These are phyloP conservation scores for Tortrix viridana DNA, from an alignment of 2,888 invertebrate genomes.

Conservation along the genomic window DNA sequence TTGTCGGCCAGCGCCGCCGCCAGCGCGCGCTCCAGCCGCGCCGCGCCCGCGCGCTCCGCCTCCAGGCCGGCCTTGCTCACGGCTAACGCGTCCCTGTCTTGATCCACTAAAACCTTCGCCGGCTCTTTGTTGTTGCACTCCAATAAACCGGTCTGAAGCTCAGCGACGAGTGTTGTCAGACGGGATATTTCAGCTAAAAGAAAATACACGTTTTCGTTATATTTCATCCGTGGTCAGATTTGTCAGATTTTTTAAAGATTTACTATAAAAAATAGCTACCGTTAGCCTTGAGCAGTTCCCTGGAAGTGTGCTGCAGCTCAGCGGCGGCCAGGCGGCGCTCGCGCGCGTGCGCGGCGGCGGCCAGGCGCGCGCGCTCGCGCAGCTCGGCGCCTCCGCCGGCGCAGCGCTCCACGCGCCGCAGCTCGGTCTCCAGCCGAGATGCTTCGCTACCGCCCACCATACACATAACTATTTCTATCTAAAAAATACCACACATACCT, in stretches of 20 bases:
- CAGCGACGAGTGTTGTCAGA: constrained; percentile 57
- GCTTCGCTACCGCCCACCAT: constrained; percentile 55
- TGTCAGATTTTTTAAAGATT: too few species aligned
- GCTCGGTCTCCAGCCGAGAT: constrained; percentile 62
- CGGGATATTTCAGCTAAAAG: constrained; percentile 67
- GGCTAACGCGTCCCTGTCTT: constrained; percentile 53
- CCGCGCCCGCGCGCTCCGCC: constrained; percentile 64
- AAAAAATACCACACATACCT: too few species aligned
- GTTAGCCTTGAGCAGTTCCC: constrained; percentile 65
- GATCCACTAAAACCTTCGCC: constrained; percentile 42
- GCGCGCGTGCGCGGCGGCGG: constrained; percentile 73
- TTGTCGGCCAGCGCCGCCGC: constrained; percentile 70
- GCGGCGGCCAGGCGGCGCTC: constrained; percentile 67
- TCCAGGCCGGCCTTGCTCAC: constrained; percentile 65
- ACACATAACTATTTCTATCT: too few species aligned
- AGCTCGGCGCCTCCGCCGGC: constrained; percentile 69
- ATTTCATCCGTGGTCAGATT: too few species aligned
- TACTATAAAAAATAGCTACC: too few species aligned
- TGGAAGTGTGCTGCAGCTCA: constrained; percentile 62
- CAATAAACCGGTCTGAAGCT: constrained; percentile 56
- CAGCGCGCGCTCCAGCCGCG: constrained; percentile 64
- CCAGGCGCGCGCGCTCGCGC: constrained; percentile 72
- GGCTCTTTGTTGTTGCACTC: constrained; percentile 40
- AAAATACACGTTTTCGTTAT: background rate
- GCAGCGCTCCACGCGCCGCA: constrained; percentile 69